A percentile compares a stretch with the other conserved stretches of the same genome.
phyloP scores from a whole-genome alignment of 1,140 invertebrate genomes.

The Dreissena polymorpha region DNA sequence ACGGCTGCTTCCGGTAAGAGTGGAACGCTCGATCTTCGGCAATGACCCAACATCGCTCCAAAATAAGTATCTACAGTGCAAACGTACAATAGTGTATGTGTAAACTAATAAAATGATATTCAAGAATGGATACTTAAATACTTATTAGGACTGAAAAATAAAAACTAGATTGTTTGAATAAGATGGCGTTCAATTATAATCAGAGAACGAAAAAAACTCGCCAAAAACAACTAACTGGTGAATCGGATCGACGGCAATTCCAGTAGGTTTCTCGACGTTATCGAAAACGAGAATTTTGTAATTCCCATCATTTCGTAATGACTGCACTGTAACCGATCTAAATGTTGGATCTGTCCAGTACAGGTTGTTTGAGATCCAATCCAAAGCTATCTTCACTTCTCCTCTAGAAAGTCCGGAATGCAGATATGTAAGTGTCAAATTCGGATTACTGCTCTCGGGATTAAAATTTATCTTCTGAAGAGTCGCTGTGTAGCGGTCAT shows the following conservation, averaged over 20 bases:
- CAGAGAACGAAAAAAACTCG: too few species aligned
- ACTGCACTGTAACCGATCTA: conserved; percentile 11
- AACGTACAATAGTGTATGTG: background rate
- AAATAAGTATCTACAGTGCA: conserved; percentile 23
- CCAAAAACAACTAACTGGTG: background rate
- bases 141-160: too few species aligned
- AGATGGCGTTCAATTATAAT: too few species aligned
- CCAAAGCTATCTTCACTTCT: background rate
- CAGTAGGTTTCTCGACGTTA: background rate
- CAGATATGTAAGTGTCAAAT: background rate
- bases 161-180: too few species aligned
- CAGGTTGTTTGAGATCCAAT: conserved; percentile 26
- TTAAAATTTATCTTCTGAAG: conserved; percentile 4
- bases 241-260: conserved; percentile 9
- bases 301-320: background rate
- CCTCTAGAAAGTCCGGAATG: conserved; percentile 8
- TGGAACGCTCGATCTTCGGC: conserved; percentile 26
- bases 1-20: background rate
- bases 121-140: too few species aligned
- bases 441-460: background rate
- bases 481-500: conserved; percentile 8
- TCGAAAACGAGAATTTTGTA: conserved; percentile 24
- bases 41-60: conserved; percentile 23
- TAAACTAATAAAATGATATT: too few species aligned
- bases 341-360: conserved; percentile 35